These are phyloP conservation scores for Volucella inflata DNA, from an alignment of 2,888 invertebrate species.

Conservation along the genomic window DNA sequence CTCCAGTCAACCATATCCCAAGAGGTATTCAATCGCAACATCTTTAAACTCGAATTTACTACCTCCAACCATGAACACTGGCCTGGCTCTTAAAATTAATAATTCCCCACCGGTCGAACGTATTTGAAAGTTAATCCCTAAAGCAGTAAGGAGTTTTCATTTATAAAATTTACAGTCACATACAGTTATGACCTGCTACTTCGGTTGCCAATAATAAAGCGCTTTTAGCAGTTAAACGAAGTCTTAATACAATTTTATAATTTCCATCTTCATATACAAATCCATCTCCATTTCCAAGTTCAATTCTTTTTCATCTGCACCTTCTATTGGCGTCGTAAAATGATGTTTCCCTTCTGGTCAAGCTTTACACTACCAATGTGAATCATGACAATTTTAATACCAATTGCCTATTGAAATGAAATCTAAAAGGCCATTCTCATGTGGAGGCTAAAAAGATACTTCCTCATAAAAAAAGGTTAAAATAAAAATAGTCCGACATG, in stretches of 20 bases:
- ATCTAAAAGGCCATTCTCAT: constrained; percentile 2
- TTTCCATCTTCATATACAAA: constrained; percentile 11
- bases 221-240: constrained; percentile 27
- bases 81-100: constrained; percentile 34
- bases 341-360: not conserved
- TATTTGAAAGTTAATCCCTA: constrained; percentile 26
- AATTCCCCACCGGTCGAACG: constrained; percentile 2
- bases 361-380: constrained; percentile 17
- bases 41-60: constrained; percentile 9
- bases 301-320: not conserved
- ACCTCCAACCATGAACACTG: constrained; percentile 22
- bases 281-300: not conserved
- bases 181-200: constrained; percentile 26
- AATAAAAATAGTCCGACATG: constrained; percentile 3
- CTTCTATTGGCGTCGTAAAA: constrained; percentile 4
- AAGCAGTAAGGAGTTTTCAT: constrained; percentile 29
- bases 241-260: constrained; percentile 28
- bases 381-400: not conserved
- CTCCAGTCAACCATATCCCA: not conserved
- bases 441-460: not conserved
- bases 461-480: constrained; percentile 4
- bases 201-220: not conserved
- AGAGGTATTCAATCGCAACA: constrained; percentile 6
- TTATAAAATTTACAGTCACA: constrained; percentile 6
- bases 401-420: constrained; percentile 24